Evolutionary conservation across 1,140 invertebrate genomes (phyloP).

Genomic region (Wiebesia pumilae): DNA sequence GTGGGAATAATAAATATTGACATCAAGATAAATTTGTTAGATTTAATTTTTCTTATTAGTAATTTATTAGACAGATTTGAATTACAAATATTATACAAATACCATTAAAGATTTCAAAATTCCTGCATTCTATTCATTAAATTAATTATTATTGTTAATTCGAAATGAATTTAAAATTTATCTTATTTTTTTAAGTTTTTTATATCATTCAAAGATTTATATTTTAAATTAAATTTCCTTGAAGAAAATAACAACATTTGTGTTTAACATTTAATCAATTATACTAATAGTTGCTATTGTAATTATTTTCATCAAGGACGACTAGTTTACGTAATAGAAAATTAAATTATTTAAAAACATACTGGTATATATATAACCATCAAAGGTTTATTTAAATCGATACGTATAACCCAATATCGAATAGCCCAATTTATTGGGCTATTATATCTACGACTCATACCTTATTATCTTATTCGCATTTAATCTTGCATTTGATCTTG

Average conservation of each 20-base stretch:
- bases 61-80: background rate
- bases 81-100: slow-evolving; percentile 1
- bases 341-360: background rate
- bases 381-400: background rate
- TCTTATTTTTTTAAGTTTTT: too few relatives aligned
- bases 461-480: background rate
- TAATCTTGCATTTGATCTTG: background rate
- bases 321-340: background rate
- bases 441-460: background rate
- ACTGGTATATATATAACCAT: background rate
- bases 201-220: too few relatives aligned
- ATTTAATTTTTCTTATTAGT: background rate
- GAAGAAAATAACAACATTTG: too few relatives aligned
- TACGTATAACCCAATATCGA: too few relatives aligned
- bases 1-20: background rate
- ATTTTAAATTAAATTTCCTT: too few relatives aligned
- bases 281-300: too few relatives aligned
- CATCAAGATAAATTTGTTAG: background rate
- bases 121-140: background rate
- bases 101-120: background rate
- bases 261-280: too few relatives aligned
- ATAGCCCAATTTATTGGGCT: background rate
- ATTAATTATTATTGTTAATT: too few relatives aligned
- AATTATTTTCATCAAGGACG: too few relatives aligned
- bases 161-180: too few relatives aligned